phyloP scores from a whole-genome alignment of 2,888 invertebrate genomes.

The Troides aeacus region DNA sequence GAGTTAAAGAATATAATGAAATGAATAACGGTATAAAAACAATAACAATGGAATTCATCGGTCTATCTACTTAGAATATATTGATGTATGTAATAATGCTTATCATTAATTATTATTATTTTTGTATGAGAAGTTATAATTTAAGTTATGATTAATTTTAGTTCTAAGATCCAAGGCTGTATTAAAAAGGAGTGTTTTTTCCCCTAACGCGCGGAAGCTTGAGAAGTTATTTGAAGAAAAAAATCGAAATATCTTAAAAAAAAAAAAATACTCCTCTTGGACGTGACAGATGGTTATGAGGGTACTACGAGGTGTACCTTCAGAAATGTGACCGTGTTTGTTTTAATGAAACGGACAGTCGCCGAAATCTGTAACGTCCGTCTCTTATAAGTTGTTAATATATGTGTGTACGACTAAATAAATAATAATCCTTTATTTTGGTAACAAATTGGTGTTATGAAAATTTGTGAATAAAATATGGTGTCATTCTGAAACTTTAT shows the following conservation, averaged over 20 bases:
- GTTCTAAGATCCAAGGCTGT: slow-evolving; percentile 78
- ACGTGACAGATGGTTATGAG: slow-evolving; percentile 42
- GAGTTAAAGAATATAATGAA: slow-evolving; percentile 12
- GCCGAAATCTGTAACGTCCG: slow-evolving; percentile 54
- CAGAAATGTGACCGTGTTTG: slow-evolving; percentile 32
- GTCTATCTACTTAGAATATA: slow-evolving; percentile 74
- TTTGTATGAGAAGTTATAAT: slow-evolving; percentile 76
- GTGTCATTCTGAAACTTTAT: slow-evolving; percentile 63
- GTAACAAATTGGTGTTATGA: slow-evolving; percentile 79
- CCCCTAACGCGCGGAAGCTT: slow-evolving; percentile 51
- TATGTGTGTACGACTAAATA: slow-evolving; percentile 74
- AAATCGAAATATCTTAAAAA: slow-evolving; percentile 54
- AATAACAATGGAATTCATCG: slow-evolving; percentile 60
- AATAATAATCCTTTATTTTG: slow-evolving; percentile 76
- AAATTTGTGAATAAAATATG: slow-evolving; percentile 78
- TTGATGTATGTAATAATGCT: slow-evolving; percentile 58
- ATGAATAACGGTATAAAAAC: slow-evolving; percentile 25
- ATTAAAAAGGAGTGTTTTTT: slow-evolving; percentile 72
- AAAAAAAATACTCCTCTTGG: slow-evolving; percentile 64
- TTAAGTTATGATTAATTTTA: slow-evolving; percentile 75
- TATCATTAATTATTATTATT: slow-evolving; percentile 62
- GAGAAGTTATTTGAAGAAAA: slow-evolving; percentile 49
- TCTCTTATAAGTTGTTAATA: slow-evolving; percentile 65
- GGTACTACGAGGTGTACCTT: slow-evolving; percentile 37
- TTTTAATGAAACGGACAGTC: background rate